These are phyloP conservation scores for Bombus ignitus DNA, from an alignment of 1,140 invertebrate genomes.

Conservation along the genomic window DNA sequence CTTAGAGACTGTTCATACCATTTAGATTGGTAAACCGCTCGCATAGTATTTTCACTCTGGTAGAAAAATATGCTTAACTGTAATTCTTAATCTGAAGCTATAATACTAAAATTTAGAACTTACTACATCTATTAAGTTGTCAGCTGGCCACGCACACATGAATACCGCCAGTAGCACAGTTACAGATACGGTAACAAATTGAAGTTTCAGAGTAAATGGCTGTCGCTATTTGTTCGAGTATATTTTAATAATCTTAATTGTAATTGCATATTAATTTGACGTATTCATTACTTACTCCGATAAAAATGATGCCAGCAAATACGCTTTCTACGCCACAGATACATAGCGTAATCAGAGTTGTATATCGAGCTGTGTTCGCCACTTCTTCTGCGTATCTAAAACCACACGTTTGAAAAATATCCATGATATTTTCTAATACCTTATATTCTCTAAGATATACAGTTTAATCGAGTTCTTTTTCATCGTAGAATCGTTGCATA, in stretches of 20 bases:
- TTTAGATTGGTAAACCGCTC: conserved; percentile 43
- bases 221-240: conserved; percentile 2
- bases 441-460: neutral
- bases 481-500: neutral
- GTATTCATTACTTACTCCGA: neutral
- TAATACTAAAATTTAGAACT: neutral
- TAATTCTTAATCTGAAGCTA: neutral
- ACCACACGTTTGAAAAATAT: neutral
- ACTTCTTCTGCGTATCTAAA: conserved; percentile 23
- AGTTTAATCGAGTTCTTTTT: neutral
- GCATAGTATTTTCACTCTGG: conserved; percentile 35
- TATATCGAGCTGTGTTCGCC: neutral
- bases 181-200: conserved; percentile 43
- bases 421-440: too few species aligned
- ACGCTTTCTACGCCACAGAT: neutral
- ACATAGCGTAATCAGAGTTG: neutral
- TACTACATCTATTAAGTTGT: conserved; percentile 63
- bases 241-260: too few species aligned
- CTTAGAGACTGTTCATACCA: conserved; percentile 43
- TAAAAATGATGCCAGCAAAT: neutral
- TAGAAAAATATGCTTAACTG: too few species aligned
- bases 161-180: conserved; percentile 61
- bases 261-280: too few species aligned
- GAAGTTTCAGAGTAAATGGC: conserved; percentile 55
- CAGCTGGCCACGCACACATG: conserved; percentile 66